Percentiles rank a stretch among this genome's conserved stretches.
Evolutionary conservation across 2,113 vertebrate genomes (phyloP).

Genomic region (Corynorhinus townsendii): DNA sequence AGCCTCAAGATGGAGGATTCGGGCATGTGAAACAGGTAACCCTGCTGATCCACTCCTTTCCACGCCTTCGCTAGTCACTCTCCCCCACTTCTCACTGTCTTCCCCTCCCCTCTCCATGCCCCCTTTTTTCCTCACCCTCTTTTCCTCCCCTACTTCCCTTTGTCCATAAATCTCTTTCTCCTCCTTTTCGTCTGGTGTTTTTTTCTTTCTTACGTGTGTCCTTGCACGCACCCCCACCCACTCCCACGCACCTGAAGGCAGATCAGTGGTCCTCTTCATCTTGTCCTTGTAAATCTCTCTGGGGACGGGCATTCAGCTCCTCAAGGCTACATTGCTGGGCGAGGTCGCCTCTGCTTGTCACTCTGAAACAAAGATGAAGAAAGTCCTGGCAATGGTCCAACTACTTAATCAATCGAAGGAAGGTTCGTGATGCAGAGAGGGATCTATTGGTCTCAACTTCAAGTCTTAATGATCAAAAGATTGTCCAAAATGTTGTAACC

Average conservation of each 20-base stretch:
- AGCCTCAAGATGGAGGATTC: not conserved
- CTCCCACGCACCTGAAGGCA: not conserved
- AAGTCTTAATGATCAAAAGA: conserved; percentile 25
- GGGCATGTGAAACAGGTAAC: not conserved
- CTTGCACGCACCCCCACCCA: not conserved
- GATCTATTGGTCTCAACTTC: not conserved
- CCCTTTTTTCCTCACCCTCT: too few relatives aligned
- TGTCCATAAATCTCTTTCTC: not conserved
- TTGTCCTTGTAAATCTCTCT: not conserved
- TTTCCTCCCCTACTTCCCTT: not conserved
- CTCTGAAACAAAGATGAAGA: conserved; percentile 21
- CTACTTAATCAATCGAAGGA: not conserved
- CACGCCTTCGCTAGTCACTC: not conserved
- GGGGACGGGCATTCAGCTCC: not conserved
- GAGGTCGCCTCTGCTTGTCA: not conserved
- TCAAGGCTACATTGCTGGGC: not conserved
- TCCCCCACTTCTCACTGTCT: too few relatives aligned
- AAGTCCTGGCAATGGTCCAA: not conserved
- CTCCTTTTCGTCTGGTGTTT: accelerated
- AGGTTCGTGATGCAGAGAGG: not conserved
- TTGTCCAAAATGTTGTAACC: not conserved
- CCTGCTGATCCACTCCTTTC: not conserved
- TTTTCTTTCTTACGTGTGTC: not conserved
- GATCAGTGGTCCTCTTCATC: not conserved
- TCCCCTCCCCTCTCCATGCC: accelerated